Conservation (phyloP, 2,888 invertebrate species). For the Hartigia nigra region DNA sequence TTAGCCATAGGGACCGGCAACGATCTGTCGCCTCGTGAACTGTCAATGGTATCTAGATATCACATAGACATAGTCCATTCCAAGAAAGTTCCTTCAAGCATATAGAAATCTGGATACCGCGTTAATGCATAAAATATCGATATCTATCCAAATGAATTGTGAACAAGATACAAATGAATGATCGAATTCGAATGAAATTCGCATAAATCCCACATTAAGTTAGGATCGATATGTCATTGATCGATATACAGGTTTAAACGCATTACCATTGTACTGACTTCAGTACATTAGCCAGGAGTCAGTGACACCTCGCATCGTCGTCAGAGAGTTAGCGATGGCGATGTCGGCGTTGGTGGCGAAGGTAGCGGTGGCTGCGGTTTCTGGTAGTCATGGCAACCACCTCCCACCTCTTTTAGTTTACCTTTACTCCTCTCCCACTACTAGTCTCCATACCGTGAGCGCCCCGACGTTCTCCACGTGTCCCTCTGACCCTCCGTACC, state of each 20-base stretch:
- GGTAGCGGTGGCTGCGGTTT: slow-evolving; percentile 46
- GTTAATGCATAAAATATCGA: accelerated
- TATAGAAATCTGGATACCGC: not conserved
- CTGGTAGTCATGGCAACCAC: slow-evolving; percentile 63
- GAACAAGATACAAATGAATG: not conserved
- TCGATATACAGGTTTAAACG: not conserved
- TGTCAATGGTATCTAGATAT: not conserved
- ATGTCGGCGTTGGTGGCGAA: slow-evolving; percentile 25
- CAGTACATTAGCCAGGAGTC: slow-evolving; percentile 56
- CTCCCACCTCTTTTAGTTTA: slow-evolving; percentile 29
- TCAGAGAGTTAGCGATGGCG: slow-evolving; percentile 54
- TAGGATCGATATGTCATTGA: not conserved
- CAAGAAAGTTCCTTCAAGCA: not conserved
- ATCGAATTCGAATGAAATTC: not conserved
- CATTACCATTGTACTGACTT: not conserved
- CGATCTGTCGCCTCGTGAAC: not conserved
- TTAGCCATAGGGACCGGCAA: not conserved
- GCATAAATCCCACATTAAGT: not conserved
- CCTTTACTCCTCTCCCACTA: slow-evolving; percentile 20
- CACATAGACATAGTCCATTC: not conserved
- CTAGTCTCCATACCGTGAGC: slow-evolving; percentile 18
- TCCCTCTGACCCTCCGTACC: slow-evolving; percentile 28
- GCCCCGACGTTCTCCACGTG: slow-evolving; percentile 15
- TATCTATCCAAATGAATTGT: no score
- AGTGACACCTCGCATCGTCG: slow-evolving; percentile 64